These are phyloP conservation scores for Echiichthys vipera DNA, from an alignment of 2,797 vertebrate species.

Conservation along the genomic window DNA sequence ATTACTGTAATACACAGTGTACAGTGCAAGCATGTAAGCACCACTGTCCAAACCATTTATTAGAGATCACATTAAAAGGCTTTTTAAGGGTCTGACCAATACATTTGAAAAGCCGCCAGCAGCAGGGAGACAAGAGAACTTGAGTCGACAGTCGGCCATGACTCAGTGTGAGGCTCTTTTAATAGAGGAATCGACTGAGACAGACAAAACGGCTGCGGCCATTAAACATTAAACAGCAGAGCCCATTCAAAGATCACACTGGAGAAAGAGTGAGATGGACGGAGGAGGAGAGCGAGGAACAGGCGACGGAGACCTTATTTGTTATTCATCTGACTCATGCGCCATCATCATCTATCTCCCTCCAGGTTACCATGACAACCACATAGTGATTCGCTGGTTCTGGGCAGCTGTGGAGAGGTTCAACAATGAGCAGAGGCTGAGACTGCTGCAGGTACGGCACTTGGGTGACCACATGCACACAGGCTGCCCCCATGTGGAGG, in stretches of 20 bases:
- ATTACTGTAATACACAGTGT: constrained; percentile 16
- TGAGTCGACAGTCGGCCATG: constrained; percentile 35
- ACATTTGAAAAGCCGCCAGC: constrained; percentile 58
- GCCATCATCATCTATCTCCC: constrained; percentile 51
- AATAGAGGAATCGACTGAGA: constrained; percentile 67
- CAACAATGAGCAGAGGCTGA: constrained; percentile 97
- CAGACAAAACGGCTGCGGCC: constrained; percentile 28
- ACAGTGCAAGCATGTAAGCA: neutral
- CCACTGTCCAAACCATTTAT: constrained; percentile 41
- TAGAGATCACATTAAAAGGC: constrained; percentile 65
- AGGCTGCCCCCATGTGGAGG: constrained; percentile 56
- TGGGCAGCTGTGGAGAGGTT: constrained; percentile 99
- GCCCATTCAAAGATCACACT: constrained; percentile 41
- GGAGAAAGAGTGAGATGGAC: neutral
- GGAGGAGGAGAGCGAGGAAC: neutral
- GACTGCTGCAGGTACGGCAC: constrained; percentile 90
- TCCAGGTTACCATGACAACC: constrained; percentile 98
- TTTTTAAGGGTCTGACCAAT: constrained; percentile 56
- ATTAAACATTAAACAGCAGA: constrained; percentile 68
- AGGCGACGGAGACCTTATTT: constrained; percentile 21
- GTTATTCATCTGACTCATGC: constrained; percentile 70
- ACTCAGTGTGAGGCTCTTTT: constrained; percentile 60
- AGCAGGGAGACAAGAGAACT: constrained; percentile 36
- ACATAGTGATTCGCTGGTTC: constrained; percentile 99
- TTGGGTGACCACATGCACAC: neutral